phyloP scores from a whole-genome alignment of 2,888 invertebrate genomes.

The Cantharis nigra region DNA sequence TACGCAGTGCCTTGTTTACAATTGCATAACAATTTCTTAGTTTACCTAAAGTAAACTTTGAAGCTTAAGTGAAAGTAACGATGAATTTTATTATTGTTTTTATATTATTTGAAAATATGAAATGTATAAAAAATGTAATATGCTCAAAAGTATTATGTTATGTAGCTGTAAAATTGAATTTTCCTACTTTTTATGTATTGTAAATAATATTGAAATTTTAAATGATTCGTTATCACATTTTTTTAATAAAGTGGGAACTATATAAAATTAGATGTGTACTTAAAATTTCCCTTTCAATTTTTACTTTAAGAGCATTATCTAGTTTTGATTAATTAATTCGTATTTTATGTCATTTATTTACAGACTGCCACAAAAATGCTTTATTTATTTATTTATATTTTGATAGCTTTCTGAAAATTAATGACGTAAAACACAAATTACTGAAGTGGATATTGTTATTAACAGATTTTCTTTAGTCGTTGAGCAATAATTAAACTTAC shows the following conservation, averaged over 20 bases:
- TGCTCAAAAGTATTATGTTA: background rate
- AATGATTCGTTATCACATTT: no score
- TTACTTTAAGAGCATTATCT: no score
- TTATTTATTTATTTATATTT: no score
- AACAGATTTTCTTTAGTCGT: background rate
- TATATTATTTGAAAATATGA: background rate
- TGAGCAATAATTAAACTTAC: background rate
- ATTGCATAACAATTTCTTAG: constrained; percentile 1
- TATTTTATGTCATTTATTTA: no score
- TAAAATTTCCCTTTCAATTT: background rate
- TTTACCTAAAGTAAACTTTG: background rate
- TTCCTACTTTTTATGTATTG: background rate
- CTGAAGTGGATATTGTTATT: no score
- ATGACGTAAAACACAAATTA: no score
- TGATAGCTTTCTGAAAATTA: no score
- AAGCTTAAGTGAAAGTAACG: background rate
- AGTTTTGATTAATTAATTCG: no score
- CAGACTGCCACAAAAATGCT: no score
- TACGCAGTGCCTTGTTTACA: constrained; percentile 13
- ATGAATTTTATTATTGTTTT: background rate
- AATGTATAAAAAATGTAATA: background rate
- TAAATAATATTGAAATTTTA: background rate
- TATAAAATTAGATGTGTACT: background rate
- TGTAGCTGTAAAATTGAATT: background rate
- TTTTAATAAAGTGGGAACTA: background rate